Evolutionary conservation across 2,113 vertebrate genomes (phyloP).

Genomic region (Dipodomys spectabilis): DNA sequence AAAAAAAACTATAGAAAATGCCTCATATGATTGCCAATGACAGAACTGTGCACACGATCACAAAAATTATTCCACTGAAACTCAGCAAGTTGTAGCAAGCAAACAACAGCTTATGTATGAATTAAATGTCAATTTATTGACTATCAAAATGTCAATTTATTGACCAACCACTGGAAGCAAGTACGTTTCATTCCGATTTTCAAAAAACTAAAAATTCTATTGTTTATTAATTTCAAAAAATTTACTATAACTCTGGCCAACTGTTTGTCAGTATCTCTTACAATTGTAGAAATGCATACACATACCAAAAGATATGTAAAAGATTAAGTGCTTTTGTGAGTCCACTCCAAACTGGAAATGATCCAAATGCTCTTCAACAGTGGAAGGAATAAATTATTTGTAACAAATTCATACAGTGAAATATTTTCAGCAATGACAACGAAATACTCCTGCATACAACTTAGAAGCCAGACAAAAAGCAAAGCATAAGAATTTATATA

Average conservation of each 20-base stretch:
- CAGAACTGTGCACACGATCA: background rate
- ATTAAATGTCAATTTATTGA: slow-evolving; percentile 46
- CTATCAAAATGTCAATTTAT: slow-evolving; percentile 50
- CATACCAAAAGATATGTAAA: background rate
- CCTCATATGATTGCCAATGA: background rate
- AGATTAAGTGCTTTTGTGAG: background rate
- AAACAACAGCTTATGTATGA: slow-evolving; percentile 37
- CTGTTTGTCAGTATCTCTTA: background rate
- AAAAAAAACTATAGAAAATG: slow-evolving; percentile 6
- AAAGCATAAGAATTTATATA: background rate
- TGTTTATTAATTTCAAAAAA: background rate
- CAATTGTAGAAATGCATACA: background rate
- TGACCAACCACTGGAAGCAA: slow-evolving; percentile 4
- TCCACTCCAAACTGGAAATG: background rate
- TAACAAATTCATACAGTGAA: slow-evolving; percentile 28
- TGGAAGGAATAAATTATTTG: background rate
- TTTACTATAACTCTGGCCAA: background rate
- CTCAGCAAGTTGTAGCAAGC: background rate
- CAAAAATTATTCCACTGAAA: slow-evolving; percentile 44
- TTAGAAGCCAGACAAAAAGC: background rate
- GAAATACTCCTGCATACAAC: background rate
- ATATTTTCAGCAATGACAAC: background rate
- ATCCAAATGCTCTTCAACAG: background rate
- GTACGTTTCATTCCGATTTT: background rate
- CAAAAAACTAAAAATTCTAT: background rate